These are phyloP conservation scores for Erpetoichthys calabaricus DNA, from an alignment of 2,797 vertebrate species.

Conservation along the genomic window DNA sequence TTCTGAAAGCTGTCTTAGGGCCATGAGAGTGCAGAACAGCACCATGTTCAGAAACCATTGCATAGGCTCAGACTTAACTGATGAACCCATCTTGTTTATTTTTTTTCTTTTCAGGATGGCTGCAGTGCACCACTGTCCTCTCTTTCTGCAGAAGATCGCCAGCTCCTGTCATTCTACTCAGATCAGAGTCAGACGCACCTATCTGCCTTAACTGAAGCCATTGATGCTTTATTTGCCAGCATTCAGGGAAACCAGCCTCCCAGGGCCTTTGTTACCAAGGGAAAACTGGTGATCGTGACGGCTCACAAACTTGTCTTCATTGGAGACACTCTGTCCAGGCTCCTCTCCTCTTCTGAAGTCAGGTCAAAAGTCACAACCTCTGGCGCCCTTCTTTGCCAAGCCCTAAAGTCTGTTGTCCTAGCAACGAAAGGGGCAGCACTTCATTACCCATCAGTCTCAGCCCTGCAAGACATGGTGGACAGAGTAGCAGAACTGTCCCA, in stretches of 20 bases:
- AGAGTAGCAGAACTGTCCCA: slow-evolving; percentile 69
- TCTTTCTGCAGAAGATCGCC: slow-evolving; percentile 61
- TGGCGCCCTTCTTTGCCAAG: slow-evolving; percentile 65
- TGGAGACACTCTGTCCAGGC: slow-evolving; percentile 73
- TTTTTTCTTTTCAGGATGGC: slow-evolving; percentile 4
- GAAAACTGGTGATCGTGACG: slow-evolving; percentile 74
- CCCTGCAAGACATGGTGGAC: slow-evolving; percentile 69
- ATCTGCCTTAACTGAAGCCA: slow-evolving; percentile 61
- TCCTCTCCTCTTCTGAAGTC: slow-evolving; percentile 61
- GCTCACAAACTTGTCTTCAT: slow-evolving; percentile 86
- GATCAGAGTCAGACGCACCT: slow-evolving; percentile 74
- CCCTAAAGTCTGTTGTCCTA: slow-evolving; percentile 67
- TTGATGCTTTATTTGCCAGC: slow-evolving; percentile 65
- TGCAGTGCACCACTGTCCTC: slow-evolving; percentile 22
- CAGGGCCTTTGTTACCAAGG: slow-evolving; percentile 64
- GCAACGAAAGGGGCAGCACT: slow-evolving; percentile 76
- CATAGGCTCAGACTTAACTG: too few relatives aligned
- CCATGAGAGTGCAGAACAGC: too few relatives aligned
- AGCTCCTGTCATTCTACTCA: slow-evolving; percentile 76
- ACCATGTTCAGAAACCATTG: too few relatives aligned
- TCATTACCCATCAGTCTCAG: slow-evolving; percentile 67
- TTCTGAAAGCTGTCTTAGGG: too few relatives aligned
- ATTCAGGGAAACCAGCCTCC: slow-evolving; percentile 71
- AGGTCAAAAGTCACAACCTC: slow-evolving; percentile 67
- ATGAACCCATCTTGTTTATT: not conserved